Percentiles rank a stretch among this genome's conserved stretches.
Conservation (phyloP, 2,797 vertebrate species). For the Hydrophis major region DNA sequence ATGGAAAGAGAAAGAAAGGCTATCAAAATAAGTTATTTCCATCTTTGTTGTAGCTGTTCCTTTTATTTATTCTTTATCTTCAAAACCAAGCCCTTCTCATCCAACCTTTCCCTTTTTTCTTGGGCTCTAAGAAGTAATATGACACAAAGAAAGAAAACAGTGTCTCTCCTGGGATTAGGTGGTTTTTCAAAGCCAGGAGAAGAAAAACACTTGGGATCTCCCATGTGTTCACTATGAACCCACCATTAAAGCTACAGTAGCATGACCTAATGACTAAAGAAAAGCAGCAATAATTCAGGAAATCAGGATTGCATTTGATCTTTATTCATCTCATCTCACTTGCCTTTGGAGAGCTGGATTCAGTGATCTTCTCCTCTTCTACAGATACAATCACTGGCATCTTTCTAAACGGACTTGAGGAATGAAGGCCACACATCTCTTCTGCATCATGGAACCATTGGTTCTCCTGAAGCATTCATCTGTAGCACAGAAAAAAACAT, state of each 20-base stretch:
- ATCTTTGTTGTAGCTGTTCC: neutral
- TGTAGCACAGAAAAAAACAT: conserved; percentile 13
- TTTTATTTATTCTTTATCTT: conserved; percentile 2
- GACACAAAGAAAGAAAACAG: neutral
- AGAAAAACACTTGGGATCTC: neutral
- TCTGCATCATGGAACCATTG: neutral
- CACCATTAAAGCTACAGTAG: neutral
- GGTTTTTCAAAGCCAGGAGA: neutral
- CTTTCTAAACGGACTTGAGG: neutral
- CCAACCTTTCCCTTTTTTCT: neutral
- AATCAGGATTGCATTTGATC: neutral
- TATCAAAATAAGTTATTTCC: conserved; percentile 23
- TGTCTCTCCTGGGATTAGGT: neutral
- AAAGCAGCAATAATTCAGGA: neutral
- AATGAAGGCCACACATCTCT: conserved; percentile 19
- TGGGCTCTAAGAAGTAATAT: conserved; percentile 7
- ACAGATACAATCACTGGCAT: neutral
- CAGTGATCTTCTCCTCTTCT: neutral
- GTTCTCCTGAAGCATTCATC: neutral
- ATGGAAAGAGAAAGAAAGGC: neutral
- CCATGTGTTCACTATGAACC: neutral
- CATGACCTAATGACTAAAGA: neutral
- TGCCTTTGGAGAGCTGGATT: neutral
- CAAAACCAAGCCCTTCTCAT: neutral
- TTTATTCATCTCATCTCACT: neutral